A percentile compares a stretch with the other conserved stretches of the same genome.
phyloP scores from a whole-genome alignment of 2,888 invertebrate species.

The Incurvaria masculella region DNA sequence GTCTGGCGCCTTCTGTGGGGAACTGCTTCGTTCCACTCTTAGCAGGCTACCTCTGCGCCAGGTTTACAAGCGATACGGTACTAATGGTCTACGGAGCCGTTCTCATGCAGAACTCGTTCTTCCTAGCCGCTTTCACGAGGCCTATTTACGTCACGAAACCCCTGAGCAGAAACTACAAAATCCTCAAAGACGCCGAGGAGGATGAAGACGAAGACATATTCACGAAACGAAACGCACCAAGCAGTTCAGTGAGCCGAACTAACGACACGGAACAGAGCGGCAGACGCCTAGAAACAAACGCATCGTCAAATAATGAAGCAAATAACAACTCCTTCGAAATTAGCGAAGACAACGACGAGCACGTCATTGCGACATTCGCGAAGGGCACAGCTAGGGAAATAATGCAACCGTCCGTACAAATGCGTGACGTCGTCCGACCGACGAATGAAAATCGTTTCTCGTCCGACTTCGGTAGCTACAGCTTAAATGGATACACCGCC shows the following conservation, averaged over 20 bases:
- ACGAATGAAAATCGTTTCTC: conserved; percentile 28
- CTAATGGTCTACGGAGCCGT: conserved; percentile 57
- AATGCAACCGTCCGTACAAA: conserved; percentile 7
- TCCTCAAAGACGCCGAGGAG: conserved; percentile 41
- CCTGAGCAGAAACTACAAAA: conserved; percentile 44
- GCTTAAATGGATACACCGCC: conserved; percentile 28
- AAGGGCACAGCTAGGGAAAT: conserved; percentile 7
- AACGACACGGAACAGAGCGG: conserved; percentile 8
- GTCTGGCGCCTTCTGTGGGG: conserved; percentile 51
- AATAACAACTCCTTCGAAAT: conserved; percentile 1
- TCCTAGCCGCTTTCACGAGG: conserved; percentile 50
- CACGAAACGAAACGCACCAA: conserved; percentile 31
- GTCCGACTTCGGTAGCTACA: conserved; percentile 34
- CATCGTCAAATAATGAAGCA: conserved; percentile 1
- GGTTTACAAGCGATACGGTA: conserved; percentile 34
- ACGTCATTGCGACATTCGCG: conserved; percentile 13
- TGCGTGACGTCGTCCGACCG: conserved; percentile 9
- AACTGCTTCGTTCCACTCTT: conserved; percentile 51
- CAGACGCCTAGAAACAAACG: background rate
- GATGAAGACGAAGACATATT: conserved; percentile 59
- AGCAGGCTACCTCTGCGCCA: conserved; percentile 45
- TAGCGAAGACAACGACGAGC: conserved; percentile 13
- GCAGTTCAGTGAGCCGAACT: conserved; percentile 12
- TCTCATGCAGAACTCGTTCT: conserved; percentile 54
- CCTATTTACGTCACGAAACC: conserved; percentile 52